Base-by-base conservation (phyloP, 2,888 invertebrate genomes). In the Chydorus sphaericus region DNA sequence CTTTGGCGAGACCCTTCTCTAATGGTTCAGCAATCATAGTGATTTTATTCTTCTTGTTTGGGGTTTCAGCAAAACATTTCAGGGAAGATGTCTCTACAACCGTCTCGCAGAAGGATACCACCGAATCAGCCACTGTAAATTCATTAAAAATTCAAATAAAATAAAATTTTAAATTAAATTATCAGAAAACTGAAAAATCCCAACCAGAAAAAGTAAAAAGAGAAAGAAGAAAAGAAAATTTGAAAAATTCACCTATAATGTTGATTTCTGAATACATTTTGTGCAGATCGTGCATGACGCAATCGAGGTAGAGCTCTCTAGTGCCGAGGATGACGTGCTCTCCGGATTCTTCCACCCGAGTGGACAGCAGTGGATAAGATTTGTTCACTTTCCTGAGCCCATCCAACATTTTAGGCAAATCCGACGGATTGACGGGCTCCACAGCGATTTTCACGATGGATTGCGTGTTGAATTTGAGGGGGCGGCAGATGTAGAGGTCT, bases 1-100 rank as follows among this genome's bases (percentile, higher is more conserved):
- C 98, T 72, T 99, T 98, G 0, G 97, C 98, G 50, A 98, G 73
- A 0, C 97, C 97, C 61, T 97, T 86, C 70, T 98, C 97, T 56
- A 98, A 70, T 0, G 98, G 98, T 70, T 99, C 98, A 0, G 98
- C 93, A 66, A 99, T 98, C 98, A 98, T 99, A 2, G 97, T 99
- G 59, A 99, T 75, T 71, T 98, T 99, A 73, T 99, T 98, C 69
- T 92, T 85, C 66, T 97, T 97, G 71, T 98, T 99, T 0, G 98
- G 97, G 0, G 98, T 99, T 75, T 99, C 97, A 53, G 98, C 97
- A 71, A 99, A 99, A 71, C 98, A 99, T 70, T 98, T 99, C 31
- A 99, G 76, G 0, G 96, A 96, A 18, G 96, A 97, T 0, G 98
- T 98, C 71, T 99, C 98, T 1, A 98, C 97, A 0, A 99, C 98